Evolutionary conservation across 2,888 invertebrate genomes (phyloP).

Genomic region (Camptogramma bilineatum): DNA sequence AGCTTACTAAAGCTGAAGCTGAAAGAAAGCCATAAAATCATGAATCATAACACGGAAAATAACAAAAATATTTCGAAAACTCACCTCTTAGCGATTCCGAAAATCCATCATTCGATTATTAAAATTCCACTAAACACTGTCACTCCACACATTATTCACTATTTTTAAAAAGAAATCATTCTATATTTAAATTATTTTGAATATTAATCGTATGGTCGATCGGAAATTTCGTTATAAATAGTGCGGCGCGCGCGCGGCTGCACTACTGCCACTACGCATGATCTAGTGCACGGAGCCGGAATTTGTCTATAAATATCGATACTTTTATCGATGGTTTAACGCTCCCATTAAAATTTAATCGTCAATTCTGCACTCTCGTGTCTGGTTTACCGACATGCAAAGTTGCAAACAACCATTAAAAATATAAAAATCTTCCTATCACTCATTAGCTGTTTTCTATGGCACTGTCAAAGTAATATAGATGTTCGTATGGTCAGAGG

Average conservation of each 20-base stretch:
- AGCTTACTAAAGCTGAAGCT: constrained; percentile 24
- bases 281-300: constrained; percentile 24
- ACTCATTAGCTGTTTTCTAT: not conserved
- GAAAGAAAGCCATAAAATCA: constrained; percentile 26
- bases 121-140: constrained; percentile 30
- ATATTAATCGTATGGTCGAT: constrained; percentile 55
- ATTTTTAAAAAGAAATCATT: not conserved
- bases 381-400: constrained; percentile 16
- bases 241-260: constrained; percentile 44
- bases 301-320: constrained; percentile 25
- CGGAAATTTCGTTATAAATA: constrained; percentile 61
- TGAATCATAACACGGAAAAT: constrained; percentile 36
- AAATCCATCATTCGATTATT: constrained; percentile 29
- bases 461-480: too few relatives aligned
- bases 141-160: constrained; percentile 24
- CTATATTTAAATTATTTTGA: constrained; percentile 50
- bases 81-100: constrained; percentile 38
- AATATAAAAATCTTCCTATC: not conserved
- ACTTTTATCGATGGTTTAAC: constrained; percentile 27
- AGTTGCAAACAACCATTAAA: constrained; percentile 8
- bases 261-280: constrained; percentile 32
- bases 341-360: constrained; percentile 17
- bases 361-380: constrained; percentile 7
- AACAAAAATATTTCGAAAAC: constrained; percentile 37
- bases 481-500: too few relatives aligned